Conservation (phyloP, 2,797 vertebrate species). For the Crocidura indochinensis region DNA sequence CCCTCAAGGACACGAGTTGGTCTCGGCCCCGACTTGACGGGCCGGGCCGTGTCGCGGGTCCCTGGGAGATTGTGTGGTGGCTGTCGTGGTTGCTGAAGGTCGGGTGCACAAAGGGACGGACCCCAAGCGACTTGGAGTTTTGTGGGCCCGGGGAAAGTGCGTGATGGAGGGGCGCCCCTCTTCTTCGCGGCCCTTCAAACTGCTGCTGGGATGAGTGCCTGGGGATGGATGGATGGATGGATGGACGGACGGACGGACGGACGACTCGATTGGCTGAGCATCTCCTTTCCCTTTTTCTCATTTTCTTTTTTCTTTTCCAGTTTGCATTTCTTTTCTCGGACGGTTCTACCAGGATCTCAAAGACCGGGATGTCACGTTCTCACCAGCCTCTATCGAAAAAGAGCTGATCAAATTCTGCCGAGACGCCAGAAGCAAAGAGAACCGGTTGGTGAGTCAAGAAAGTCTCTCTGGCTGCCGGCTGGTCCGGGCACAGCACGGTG, state of each 20-base stretch:
- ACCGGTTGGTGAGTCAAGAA: slow-evolving; percentile 94
- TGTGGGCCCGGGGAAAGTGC: neutral
- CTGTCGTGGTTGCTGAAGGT: neutral
- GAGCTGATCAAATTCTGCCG: slow-evolving; percentile 94
- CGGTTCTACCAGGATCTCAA: slow-evolving; percentile 95
- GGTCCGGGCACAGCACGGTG: neutral
- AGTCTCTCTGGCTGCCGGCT: neutral
- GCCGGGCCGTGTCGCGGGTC: neutral
- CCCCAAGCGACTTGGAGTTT: slow-evolving; percentile 13
- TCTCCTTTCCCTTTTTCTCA: slow-evolving; percentile 26
- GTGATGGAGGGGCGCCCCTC: neutral
- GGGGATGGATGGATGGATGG: neutral
- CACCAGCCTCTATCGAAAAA: slow-evolving; percentile 93
- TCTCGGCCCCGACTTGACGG: slow-evolving; percentile 44
- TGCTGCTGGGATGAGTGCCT: neutral
- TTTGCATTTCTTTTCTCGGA: slow-evolving; percentile 95
- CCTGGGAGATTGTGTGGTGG: too few species aligned
- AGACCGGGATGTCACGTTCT: slow-evolving; percentile 93
- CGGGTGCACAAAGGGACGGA: neutral
- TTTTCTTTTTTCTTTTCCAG: slow-evolving; percentile 88
- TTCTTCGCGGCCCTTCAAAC: neutral
- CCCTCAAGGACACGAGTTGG: slow-evolving; percentile 73
- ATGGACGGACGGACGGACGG: neutral
- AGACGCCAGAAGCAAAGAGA: slow-evolving; percentile 97
- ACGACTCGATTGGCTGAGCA: slow-evolving; percentile 20